phyloP scores from a whole-genome alignment of 2,888 invertebrate species.

The Steinernema scapterisci region DNA sequence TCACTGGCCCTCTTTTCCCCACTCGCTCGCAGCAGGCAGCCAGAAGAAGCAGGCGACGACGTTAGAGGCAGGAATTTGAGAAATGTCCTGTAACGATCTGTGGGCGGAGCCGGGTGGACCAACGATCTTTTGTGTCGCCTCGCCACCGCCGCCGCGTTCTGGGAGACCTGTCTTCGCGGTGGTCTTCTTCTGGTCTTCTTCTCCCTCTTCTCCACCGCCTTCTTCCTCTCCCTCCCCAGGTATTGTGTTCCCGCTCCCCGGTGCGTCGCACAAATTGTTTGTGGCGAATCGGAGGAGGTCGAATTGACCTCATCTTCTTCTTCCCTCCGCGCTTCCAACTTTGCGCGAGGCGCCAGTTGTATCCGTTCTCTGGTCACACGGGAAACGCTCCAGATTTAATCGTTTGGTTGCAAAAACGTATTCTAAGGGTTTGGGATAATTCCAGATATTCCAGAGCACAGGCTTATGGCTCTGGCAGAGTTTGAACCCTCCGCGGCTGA shows the following conservation, averaged over 20 bases:
- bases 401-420: background rate
- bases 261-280: background rate
- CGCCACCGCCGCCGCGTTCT: background rate
- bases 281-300: background rate
- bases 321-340: slow-evolving; percentile 27
- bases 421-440: too few species aligned
- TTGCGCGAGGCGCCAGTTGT: slow-evolving; percentile 18
- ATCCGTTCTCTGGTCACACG: background rate
- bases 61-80: slow-evolving; percentile 8
- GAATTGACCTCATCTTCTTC: slow-evolving; percentile 28
- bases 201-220: background rate
- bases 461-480: slow-evolving; percentile 4
- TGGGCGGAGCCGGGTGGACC: too few species aligned
- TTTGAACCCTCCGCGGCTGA: slow-evolving; percentile 10
- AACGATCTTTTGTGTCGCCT: background rate
- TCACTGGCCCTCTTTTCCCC: background rate
- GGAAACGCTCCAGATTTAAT: slow-evolving; percentile 2
- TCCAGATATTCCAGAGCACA: background rate
- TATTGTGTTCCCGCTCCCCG: background rate
- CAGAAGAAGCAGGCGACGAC: too few species aligned
- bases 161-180: slow-evolving; percentile 11
- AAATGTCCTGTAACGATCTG: slow-evolving; percentile 15
- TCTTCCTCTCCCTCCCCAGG: too few species aligned
- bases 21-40: too few species aligned
- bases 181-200: background rate